Evolutionary conservation across 1,140 invertebrate genomes (phyloP), one percentile per base, ranked within the genome.

Genomic region (Hormaphis cornu): DNA sequence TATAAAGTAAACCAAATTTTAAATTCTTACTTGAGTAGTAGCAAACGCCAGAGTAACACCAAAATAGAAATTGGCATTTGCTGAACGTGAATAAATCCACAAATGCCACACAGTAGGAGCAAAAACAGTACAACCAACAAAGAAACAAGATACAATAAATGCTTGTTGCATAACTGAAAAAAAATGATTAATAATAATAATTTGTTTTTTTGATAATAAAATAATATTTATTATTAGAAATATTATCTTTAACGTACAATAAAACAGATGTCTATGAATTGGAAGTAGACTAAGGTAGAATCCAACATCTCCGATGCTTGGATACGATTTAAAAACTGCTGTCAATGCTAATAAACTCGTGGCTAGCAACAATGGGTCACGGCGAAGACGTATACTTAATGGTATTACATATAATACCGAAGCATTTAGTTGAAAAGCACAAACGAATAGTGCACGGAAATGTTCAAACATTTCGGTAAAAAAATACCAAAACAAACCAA

Each of bases 401-500:
- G 97, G 96, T 24, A 96, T 80, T 26, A 96, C 83, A 79, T 98
- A 98, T 26, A 91, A 76, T 14, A 97, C 83, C 54, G 95, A 84
- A 1, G 90, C 90, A 81, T 99, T 98, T 66, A 99, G 88, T 83
- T 99, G 96, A 77, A 98, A 98, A 71, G 93, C 91, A 75, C 88
- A 95, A 1, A 98, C 86, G 80, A 99, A 99, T 72, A 99, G 86
- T 69, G 88, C 82, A 58, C 93, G 84, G 75, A 99, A 99, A 79
- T 99, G 96, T 75, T 99, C 95, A 83, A 99, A 99, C 92, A 99
- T 97, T 82, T 99, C 96, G 0, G 94, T 97, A 76, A 99, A 99
- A 78, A 99, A 99, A 78, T 99, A 99, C 97, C 97, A 99, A 78
- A 97, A 99, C 0, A 99, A 80, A 3, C 97, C 97, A 75, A 97